A percentile compares a stretch with the other conserved stretches of the same genome.
Conservation (phyloP, 2,797 vertebrate genomes). For the Gephyroberyx darwinii region DNA sequence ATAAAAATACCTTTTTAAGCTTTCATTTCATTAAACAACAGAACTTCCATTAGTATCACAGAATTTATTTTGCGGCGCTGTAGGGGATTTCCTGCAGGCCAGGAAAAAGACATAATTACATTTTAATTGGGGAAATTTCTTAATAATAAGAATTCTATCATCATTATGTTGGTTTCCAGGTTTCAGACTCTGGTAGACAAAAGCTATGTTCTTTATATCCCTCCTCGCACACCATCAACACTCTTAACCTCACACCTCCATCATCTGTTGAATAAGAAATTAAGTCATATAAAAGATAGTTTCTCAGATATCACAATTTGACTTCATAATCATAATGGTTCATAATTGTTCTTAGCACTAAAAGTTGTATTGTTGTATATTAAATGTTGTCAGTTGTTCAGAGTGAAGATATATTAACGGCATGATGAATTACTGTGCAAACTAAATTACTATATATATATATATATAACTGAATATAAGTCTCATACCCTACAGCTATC, state of each 20-base stretch:
- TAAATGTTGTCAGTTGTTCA: not conserved
- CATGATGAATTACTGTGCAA: not conserved
- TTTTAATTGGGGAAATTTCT: slow-evolving; percentile 39
- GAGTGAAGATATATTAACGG: not conserved
- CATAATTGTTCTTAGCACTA: not conserved
- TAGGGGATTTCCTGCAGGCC: slow-evolving; percentile 36
- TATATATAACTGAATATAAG: slow-evolving; percentile 4
- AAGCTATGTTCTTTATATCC: slow-evolving; percentile 14
- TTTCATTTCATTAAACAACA: slow-evolving; percentile 72
- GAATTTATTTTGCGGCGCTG: slow-evolving; percentile 31
- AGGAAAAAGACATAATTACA: slow-evolving; percentile 46
- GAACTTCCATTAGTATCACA: slow-evolving; percentile 46
- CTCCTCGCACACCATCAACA: slow-evolving; percentile 6
- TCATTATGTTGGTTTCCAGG: slow-evolving; percentile 38
- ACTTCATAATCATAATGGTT: not conserved
- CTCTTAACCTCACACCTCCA: not conserved
- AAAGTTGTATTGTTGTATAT: not conserved
- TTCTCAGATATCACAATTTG: not conserved
- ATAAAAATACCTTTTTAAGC: slow-evolving; percentile 67
- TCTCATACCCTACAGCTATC: not conserved
- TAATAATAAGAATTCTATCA: slow-evolving; percentile 24
- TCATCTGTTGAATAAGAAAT: slow-evolving; percentile 3
- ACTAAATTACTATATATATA: too few species aligned
- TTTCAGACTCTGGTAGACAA: slow-evolving; percentile 21
- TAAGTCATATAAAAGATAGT: not conserved